Conservation (phyloP, 2,113 vertebrate genomes). For the Prionailurus bengalensis region DNA sequence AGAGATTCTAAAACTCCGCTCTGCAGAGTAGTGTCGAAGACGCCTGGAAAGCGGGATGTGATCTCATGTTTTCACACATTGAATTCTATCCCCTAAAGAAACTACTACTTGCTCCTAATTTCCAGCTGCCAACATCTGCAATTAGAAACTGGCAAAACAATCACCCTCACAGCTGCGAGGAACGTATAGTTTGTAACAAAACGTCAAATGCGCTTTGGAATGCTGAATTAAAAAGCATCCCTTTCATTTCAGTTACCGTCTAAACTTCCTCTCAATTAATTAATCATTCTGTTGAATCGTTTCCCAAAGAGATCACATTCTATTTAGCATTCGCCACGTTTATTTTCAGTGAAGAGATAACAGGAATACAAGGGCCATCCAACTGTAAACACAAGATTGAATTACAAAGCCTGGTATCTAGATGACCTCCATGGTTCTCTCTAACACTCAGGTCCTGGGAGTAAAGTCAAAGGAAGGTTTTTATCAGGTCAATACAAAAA, state of each 20-base stretch:
- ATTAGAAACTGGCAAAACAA: constrained; percentile 83
- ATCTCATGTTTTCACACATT: constrained; percentile 85
- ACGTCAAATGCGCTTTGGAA: constrained; percentile 79
- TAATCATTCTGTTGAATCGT: constrained; percentile 77
- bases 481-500: constrained; percentile 47
- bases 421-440: background rate
- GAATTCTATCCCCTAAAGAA: constrained; percentile 83
- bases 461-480: constrained; percentile 60
- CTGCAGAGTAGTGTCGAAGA: background rate
- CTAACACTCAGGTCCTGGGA: background rate
- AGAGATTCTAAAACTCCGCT: background rate
- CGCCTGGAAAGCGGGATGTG: constrained; percentile 67
- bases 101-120: constrained; percentile 81
- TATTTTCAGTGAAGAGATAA: constrained; percentile 76
- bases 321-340: constrained; percentile 63
- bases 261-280: constrained; percentile 79
- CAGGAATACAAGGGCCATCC: constrained; percentile 67
- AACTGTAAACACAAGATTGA: constrained; percentile 69
- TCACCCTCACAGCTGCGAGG: constrained; percentile 82
- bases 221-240: constrained; percentile 55
- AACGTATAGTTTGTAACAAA: constrained; percentile 83
- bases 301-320: constrained; percentile 71
- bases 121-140: constrained; percentile 86
- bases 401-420: constrained; percentile 45
- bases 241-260: constrained; percentile 65